Percentiles rank a stretch among this genome's conserved stretches.
phyloP scores from a whole-genome alignment of 30 jellyfish, hydroid and myxozoan species.

The Pelagia noctiluca region DNA sequence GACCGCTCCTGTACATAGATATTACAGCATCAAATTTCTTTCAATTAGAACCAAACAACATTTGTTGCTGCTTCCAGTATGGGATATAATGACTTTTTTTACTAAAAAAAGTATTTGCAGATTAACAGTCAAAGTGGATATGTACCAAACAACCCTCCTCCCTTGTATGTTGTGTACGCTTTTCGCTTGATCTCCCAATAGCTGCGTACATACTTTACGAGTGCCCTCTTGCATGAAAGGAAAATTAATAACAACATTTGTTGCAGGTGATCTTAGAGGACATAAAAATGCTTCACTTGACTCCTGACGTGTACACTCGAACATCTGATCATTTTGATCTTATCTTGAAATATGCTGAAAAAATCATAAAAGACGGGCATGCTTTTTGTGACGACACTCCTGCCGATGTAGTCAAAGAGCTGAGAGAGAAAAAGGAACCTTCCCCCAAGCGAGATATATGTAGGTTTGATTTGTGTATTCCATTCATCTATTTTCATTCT shows the following conservation, averaged over 20 bases:
- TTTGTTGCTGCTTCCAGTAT: background rate
- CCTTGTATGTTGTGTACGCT: background rate
- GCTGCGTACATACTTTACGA: no score
- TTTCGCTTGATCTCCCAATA: no score
- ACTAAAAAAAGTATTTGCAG: no score
- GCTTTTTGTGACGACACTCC: slow-evolving; percentile 98
- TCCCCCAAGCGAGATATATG: slow-evolving; percentile 79
- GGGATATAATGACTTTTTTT: background rate
- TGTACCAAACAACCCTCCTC: no score
- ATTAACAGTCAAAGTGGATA: no score
- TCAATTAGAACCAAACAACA: background rate
- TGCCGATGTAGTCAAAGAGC: slow-evolving; percentile 84
- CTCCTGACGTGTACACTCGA: slow-evolving; percentile 93
- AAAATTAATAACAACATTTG: no score
- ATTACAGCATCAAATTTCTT: background rate
- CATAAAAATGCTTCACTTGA: slow-evolving; percentile 85
- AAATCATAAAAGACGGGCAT: slow-evolving; percentile 80
- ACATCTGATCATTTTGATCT: slow-evolving; percentile 94
- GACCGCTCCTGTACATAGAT: background rate
- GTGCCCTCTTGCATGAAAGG: no score
- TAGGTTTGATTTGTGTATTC: slow-evolving; percentile 12
- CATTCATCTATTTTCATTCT: no score
- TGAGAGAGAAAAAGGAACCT: slow-evolving; percentile 84
- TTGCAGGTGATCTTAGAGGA: slow-evolving; percentile 95
- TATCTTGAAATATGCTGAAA: slow-evolving; percentile 82